Percentiles rank a stretch among this genome's conserved stretches.
phyloP scores from a whole-genome alignment of 2,888 invertebrate species.

The Danaus chrysippus region DNA sequence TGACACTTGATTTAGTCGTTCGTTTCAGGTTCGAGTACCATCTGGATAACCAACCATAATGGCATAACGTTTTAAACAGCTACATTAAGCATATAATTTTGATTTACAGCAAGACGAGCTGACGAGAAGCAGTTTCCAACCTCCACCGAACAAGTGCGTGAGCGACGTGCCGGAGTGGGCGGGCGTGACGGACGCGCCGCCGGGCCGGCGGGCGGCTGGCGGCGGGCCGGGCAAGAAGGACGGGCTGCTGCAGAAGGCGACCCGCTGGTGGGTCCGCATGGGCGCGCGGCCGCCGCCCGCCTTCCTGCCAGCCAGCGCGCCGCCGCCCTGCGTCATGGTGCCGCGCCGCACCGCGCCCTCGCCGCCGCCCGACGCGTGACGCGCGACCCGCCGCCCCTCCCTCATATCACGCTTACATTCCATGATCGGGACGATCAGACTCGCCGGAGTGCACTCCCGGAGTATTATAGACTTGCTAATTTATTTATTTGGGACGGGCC shows the following conservation, averaged over 20 bases:
- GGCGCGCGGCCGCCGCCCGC: constrained; percentile 61
- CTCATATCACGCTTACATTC: constrained; percentile 76
- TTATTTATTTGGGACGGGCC: constrained; percentile 70
- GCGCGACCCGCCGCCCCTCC: constrained; percentile 41
- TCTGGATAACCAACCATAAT: too few species aligned
- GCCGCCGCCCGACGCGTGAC: constrained; percentile 52
- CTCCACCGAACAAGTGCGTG: constrained; percentile 83
- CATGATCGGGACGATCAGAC: constrained; percentile 70
- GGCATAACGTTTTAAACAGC: too few species aligned
- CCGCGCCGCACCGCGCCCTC: constrained; percentile 53
- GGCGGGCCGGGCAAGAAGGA: constrained; percentile 61
- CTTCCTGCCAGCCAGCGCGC: constrained; percentile 47
- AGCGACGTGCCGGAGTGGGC: constrained; percentile 82
- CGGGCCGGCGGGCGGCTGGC: constrained; percentile 39
- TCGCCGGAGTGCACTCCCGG: constrained; percentile 61
- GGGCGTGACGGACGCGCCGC: constrained; percentile 47
- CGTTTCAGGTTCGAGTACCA: too few species aligned
- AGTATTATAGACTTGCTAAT: constrained; percentile 74
- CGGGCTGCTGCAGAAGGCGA: constrained; percentile 75
- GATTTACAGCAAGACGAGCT: constrained; percentile 81
- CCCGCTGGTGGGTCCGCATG: constrained; percentile 76
- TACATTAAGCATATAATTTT: neutral
- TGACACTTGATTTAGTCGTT: too few species aligned
- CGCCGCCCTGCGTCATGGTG: constrained; percentile 57
- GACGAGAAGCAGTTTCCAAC: constrained; percentile 82